These are phyloP conservation scores for Pollachius pollachius DNA, from an alignment of 2,113 vertebrate genomes.

Conservation along the genomic window DNA sequence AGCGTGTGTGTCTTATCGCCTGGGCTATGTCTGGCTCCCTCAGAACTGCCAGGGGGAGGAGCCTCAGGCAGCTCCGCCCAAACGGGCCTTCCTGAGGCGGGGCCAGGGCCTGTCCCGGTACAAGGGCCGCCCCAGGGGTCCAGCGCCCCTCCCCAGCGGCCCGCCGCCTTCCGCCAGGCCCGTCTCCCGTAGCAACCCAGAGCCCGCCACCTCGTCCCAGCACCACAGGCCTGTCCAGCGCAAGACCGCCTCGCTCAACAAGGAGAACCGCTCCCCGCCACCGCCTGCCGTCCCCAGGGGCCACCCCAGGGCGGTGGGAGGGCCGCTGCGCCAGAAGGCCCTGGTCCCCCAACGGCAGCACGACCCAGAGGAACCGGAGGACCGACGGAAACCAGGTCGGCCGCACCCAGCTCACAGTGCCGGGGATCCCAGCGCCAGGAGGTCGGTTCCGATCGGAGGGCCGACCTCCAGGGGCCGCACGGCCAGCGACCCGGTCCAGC, in stretches of 20 bases:
- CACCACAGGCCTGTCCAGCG: slow-evolving; percentile 63
- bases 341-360: slow-evolving; percentile 67
- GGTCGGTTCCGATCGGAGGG: neutral
- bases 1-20: too few species aligned
- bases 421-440: slow-evolving; percentile 28
- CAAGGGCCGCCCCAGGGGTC: slow-evolving; percentile 67
- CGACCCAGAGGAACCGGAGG: slow-evolving; percentile 37
- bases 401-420: neutral
- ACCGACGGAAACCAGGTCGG: neutral
- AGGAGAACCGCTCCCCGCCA: slow-evolving; percentile 55
- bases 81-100: slow-evolving; percentile 85
- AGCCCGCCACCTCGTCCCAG: slow-evolving; percentile 37
- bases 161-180: slow-evolving; percentile 21
- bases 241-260: slow-evolving; percentile 76
- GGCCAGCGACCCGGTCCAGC: slow-evolving; percentile 5
- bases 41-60: too few species aligned
- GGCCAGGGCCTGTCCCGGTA: slow-evolving; percentile 89
- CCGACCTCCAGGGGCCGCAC: neutral
- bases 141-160: slow-evolving; percentile 20
- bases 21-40: too few species aligned
- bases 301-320: slow-evolving; percentile 41
- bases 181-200: slow-evolving; percentile 40
- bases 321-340: slow-evolving; percentile 58
- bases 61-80: slow-evolving; percentile 60
- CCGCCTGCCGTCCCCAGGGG: slow-evolving; percentile 7